Base-by-base conservation (phyloP, 2,888 invertebrate genomes). In the Drosophila paranaensis region DNA sequence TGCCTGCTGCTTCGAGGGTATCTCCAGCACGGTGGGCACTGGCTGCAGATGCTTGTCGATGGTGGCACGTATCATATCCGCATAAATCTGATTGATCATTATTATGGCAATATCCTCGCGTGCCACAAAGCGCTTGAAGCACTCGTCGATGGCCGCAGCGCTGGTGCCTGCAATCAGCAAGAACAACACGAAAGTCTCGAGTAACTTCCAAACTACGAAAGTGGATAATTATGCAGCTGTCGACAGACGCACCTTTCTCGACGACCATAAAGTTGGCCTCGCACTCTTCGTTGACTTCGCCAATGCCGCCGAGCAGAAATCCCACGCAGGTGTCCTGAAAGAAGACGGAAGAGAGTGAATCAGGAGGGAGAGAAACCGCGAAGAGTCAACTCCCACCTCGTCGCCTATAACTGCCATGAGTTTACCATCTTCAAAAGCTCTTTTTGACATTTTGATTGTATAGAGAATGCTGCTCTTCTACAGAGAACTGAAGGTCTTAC, bases 261-360 rank as follows among this genome's bases (percentile, higher is more conserved):
- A 85, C 84, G 4, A 85, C 84, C 81, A 85, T 61, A 53, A 85
- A 85, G 57, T 85, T 85, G 14, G 64, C 9, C 16, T 85, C 55
- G 1, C 73, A 81, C 55, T 71, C 45, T 33, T 71, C 77, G 35
- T 75, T 74, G 5, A 85, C 60, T 53, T 85, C 85, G 0, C 84
- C 84, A 54, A 85, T 88, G 40, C 84, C 84, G n/a, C 88, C 84
- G 40, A 85, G 81, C 43, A 85, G 30, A 48, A 85, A 85, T 39
- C 84, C 84, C 2, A 85, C 85, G 43, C 88, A 88, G 57, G 84
- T 85, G 58, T 85, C 84, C 84, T 85, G 42, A 0, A 46, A 35
- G 2, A 50, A 50, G 33, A 35, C 1, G 35, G 13, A 20, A 2
- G 8, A 33, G 11, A 16, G 3, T 0, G n/a, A n/a, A n/a, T 16